Evolutionary conservation across 2,888 invertebrate species (phyloP), one percentile per base, ranked within the genome.

Genomic region (Carpatolechia fugitivella): DNA sequence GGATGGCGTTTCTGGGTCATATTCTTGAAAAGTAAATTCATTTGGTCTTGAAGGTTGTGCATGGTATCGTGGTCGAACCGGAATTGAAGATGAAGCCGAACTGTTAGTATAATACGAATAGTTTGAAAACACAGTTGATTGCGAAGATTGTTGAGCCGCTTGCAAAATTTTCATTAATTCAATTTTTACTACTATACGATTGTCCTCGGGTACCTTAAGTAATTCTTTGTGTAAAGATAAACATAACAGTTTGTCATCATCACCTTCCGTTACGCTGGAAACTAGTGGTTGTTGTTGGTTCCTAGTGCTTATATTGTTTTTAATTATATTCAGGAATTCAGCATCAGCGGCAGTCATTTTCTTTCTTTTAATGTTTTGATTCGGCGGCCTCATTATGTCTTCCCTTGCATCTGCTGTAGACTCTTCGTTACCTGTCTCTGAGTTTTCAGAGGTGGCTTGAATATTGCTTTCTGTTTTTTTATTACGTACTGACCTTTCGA

Each of bases 1-100:
- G 50, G 58, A 54, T 58, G 58, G 53, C 58, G 56, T 58, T 58
- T 50, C 53, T 56, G 58, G 58, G 44, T 58, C 58, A 58, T 56
- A 58, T 56, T 58, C 56, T 58, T 56, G 58, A 56, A 38, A 54
- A 56, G 58, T 52, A 58, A 56, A 56, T 56, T 56, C 54, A 49
- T 56, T 58, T 56, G 50, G 54, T 51, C 54, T 58, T 58, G 54
- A 56, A 53, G 48, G 53, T 40, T 58, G 52, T 51, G 54, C 54
- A 56, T 56, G 56, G 56, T 56, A 56, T 56, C 56, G 49, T 24
- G 33, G 33, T 44, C 47, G 56, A 56, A 56, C 46, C 33, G 57
- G 44, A 46, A 40, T 51, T 57, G 57, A 51, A 51, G 24, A 47
- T 57, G 56, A 59, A 59, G 54, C 35, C 52, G 52, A 41, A 55